These are phyloP conservation scores for Aspiorhynchus laticeps DNA, from an alignment of 2,113 vertebrate genomes.

Conservation along the genomic window DNA sequence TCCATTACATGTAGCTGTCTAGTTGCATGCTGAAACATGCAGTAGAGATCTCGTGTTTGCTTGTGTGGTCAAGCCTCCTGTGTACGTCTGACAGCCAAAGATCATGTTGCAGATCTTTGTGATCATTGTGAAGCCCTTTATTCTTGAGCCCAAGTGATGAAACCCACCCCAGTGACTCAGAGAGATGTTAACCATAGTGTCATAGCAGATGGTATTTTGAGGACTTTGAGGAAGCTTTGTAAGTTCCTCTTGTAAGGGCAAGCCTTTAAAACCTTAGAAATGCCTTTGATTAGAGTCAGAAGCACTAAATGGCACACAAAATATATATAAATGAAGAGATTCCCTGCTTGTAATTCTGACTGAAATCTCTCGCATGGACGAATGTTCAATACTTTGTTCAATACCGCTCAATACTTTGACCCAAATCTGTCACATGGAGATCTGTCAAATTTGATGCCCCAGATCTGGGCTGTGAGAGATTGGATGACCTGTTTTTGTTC, in stretches of 20 bases:
- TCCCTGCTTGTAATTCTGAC: background rate
- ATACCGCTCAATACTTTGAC: background rate
- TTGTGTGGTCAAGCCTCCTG: no score
- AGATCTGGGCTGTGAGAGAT: no score
- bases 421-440: background rate
- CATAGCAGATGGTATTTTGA: background rate
- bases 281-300: background rate
- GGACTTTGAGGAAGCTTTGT: background rate
- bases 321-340: background rate
- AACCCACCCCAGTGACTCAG: background rate
- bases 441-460: background rate
- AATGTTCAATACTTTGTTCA: background rate
- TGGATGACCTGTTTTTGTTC: background rate
- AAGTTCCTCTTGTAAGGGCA: background rate
- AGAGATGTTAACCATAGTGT: background rate
- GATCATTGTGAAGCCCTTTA: background rate
- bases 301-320: background rate
- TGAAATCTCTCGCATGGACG: no score
- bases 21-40: background rate
- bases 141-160: background rate
- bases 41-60: no score
- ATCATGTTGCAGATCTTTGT: background rate
- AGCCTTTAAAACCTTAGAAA: background rate
- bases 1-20: background rate
- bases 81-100: background rate